Evolutionary conservation across 2,797 vertebrate species (phyloP).

Genomic region (Chelonia mydas): DNA sequence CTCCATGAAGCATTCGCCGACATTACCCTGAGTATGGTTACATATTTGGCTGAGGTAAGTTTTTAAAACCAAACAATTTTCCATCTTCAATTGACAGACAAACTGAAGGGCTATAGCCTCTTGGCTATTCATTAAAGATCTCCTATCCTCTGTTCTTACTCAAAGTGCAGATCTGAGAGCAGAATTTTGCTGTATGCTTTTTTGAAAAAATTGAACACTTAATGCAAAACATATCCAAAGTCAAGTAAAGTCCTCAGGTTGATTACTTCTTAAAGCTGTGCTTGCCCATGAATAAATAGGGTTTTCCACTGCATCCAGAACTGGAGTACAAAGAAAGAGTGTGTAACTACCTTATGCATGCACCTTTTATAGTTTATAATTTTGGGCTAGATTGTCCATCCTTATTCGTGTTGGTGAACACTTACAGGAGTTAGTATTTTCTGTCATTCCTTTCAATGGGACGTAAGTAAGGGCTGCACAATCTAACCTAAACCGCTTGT

Average conservation of each 20-base stretch:
- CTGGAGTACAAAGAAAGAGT: neutral
- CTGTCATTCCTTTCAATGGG: neutral
- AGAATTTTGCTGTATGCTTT: neutral
- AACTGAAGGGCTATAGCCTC: neutral
- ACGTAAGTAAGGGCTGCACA: neutral
- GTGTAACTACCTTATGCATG: neutral
- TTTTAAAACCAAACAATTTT: neutral
- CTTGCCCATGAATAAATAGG: neutral
- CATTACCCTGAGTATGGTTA: slow-evolving; percentile 96
- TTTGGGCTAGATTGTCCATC: neutral
- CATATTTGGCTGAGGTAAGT: slow-evolving; percentile 95
- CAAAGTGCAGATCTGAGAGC: neutral
- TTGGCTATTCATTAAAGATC: neutral
- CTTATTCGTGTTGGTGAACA: neutral
- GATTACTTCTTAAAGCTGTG: neutral
- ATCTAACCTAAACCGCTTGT: neutral
- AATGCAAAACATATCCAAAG: neutral
- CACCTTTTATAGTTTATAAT: neutral
- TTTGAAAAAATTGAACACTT: neutral
- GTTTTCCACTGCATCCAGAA: neutral
- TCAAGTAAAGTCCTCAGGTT: neutral
- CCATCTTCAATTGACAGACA: neutral
- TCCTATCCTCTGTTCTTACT: neutral
- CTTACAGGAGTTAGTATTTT: neutral
- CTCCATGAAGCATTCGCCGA: slow-evolving; percentile 96